Percentiles rank a stretch among this genome's conserved stretches.
phyloP scores from a whole-genome alignment of 2,888 invertebrate genomes.

The Drosophila falleni region DNA sequence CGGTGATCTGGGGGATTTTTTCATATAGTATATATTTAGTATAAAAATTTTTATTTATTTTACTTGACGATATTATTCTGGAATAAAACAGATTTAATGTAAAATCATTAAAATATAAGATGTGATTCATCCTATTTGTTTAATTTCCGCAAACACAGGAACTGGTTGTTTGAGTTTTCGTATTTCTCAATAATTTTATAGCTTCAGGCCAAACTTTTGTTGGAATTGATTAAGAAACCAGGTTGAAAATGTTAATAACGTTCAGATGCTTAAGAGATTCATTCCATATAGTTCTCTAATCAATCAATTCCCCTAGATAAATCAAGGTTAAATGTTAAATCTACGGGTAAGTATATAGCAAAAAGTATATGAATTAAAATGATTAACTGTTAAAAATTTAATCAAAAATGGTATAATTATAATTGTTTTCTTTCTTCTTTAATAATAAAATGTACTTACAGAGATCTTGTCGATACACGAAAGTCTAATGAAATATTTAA shows the following conservation, averaged over 20 bases:
- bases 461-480: no score
- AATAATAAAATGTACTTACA: no score
- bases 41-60: constrained; percentile 2
- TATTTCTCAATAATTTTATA: neutral
- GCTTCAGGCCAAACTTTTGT: neutral
- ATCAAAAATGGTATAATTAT: no score
- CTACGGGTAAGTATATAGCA: no score
- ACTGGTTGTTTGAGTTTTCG: constrained; percentile 27
- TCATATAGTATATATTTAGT: neutral
- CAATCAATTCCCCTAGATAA: neutral
- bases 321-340: neutral
- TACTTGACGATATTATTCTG: constrained; percentile 9
- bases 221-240: constrained; percentile 10
- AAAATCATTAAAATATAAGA: constrained; percentile 6
- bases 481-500: no score
- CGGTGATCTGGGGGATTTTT: constrained; percentile 25
- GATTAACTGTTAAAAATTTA: no score
- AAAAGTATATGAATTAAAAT: no score
- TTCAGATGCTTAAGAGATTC: neutral
- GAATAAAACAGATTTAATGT: neutral
- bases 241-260: neutral
- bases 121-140: constrained; percentile 11
- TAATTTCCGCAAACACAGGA: constrained; percentile 15
- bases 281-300: neutral
- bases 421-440: no score